A percentile compares a stretch with the other conserved stretches of the same genome.
Conservation (phyloP, 2,888 invertebrate genomes). For the Antheraea yamamai region DNA sequence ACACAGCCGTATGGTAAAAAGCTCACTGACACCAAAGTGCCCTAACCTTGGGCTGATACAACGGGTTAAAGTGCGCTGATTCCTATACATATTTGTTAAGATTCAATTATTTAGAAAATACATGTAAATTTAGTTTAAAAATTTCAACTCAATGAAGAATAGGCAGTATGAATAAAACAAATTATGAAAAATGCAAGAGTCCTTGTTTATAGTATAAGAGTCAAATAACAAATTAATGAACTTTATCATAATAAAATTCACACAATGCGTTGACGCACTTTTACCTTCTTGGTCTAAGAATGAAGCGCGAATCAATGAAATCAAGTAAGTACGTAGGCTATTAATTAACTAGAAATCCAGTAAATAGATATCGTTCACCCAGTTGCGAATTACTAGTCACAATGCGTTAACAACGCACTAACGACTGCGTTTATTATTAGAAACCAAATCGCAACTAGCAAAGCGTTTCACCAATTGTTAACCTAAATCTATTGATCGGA, state of each 20-base stretch:
- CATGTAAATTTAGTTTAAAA: too few species aligned
- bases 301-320: too few species aligned
- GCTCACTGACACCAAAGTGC: too few species aligned
- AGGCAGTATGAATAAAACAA: too few species aligned
- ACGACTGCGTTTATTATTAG: conserved; percentile 23
- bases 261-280: neutral
- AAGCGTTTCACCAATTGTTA: conserved; percentile 28
- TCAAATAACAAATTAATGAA: neutral
- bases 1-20: too few species aligned
- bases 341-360: neutral
- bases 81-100: too few species aligned
- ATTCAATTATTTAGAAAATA: too few species aligned
- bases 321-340: neutral
- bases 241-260: neutral
- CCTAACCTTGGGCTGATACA: too few species aligned
- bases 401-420: neutral
- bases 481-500: conserved; percentile 24
- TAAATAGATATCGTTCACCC: conserved; percentile 8
- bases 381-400: conserved; percentile 26
- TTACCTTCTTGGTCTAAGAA: neutral
- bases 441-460: conserved; percentile 31
- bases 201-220: too few species aligned
- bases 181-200: too few species aligned
- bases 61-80: too few species aligned
- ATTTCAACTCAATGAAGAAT: too few species aligned